A percentile compares a stretch with the other conserved stretches of the same genome.
Conservation (phyloP, 1,140 invertebrate species). For the Eubasilissa regina region DNA sequence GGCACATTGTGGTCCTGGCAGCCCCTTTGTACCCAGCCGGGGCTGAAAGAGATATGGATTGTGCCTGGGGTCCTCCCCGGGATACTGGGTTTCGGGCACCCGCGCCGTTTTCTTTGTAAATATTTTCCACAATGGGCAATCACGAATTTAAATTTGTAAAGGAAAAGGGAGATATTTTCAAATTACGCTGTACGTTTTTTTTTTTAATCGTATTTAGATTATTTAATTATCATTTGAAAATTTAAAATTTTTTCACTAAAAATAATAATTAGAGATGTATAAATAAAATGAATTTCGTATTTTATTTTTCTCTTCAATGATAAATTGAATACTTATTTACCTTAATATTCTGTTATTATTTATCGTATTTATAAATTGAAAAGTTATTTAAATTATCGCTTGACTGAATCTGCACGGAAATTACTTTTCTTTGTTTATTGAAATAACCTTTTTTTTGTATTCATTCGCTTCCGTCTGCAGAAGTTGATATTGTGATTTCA, state of each 20-base stretch:
- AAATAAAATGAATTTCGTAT: too few species aligned
- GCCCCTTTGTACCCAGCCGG: neutral
- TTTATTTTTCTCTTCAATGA: too few species aligned
- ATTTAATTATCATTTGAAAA: neutral
- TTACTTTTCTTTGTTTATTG: conserved; percentile 1
- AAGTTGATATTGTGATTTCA: too few species aligned
- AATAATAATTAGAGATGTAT: too few species aligned
- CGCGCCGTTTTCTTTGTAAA: conserved; percentile 5
- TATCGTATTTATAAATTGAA: too few species aligned
- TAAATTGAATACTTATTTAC: too few species aligned
- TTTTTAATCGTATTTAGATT: neutral
- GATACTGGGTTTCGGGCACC: neutral
- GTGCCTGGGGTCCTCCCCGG: neutral
- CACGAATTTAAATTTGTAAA: neutral
- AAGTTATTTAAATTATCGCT: too few species aligned
- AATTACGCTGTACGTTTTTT: neutral
- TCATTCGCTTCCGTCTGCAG: too few species aligned
- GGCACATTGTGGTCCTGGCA: conserved; percentile 6
- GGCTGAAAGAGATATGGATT: neutral
- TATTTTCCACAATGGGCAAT: neutral
- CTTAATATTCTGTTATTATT: too few species aligned
- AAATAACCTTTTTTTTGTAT: too few species aligned
- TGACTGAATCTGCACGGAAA: neutral
- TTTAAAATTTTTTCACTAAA: too few species aligned
- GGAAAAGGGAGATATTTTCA: neutral